Evolutionary conservation across 2,888 invertebrate genomes (phyloP), one percentile per base, ranked within the genome.

Genomic region (Megastigmus dorsalis): DNA sequence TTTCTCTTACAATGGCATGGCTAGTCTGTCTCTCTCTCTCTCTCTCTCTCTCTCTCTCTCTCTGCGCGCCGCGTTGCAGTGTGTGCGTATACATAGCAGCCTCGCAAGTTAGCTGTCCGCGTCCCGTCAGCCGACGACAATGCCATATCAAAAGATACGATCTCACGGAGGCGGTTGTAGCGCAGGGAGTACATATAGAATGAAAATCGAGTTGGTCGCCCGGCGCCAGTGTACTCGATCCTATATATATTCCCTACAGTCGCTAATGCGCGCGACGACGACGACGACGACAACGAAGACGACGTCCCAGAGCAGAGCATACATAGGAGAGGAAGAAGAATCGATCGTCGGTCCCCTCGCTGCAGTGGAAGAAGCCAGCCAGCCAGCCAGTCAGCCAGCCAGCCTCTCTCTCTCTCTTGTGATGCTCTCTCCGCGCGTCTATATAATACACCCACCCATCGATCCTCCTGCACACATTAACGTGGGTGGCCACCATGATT

Each of bases 401-500:
- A n/a, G n/a, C n/a, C n/a, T n/a, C n/a, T n/a, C n/a, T n/a, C n/a
- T n/a, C n/a, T n/a, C n/a, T n/a, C n/a, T n/a, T n/a, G n/a, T n/a
- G n/a, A n/a, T n/a, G n/a, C n/a, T n/a, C n/a, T 52, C 43, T 18
- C 26, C 10, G 26, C 26, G 18, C 43, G 20, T 28, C n/a, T n/a
- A n/a, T n/a, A n/a, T n/a, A n/a, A 18, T 67, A 23, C 18, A 57
- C 28, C 54, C 54, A 52, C 54, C n/a, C 57, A 67, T 67, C 67
- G 59, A 69, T 69, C 43, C 70, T 70, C 62, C n/a, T n/a, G 10
- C 30, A 52, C 62, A n/a, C 70, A 28, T 48, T 57, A 70, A 52
- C 72, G 73, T 76, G 76, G 76, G 76, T 76, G 76, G 76, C 60
- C 76, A 73, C 67, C 73, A 73, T 76, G 76, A 73, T 73, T 73